Evolutionary conservation across 2,113 vertebrate species (phyloP).

Genomic region (Ailuropoda melanoleuca): DNA sequence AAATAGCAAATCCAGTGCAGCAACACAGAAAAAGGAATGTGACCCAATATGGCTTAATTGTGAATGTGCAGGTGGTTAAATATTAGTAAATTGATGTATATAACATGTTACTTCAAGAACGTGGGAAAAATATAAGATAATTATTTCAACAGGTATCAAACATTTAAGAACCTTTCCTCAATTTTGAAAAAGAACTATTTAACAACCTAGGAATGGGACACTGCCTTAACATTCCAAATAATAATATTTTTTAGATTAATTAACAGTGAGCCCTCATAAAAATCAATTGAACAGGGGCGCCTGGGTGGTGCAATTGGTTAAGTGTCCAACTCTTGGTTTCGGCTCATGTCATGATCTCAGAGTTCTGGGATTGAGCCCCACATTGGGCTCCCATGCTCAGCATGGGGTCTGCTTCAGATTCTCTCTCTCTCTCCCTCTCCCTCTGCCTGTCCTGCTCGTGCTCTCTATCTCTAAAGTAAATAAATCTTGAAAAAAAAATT

Average conservation of each 20-base stretch:
- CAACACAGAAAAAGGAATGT: not conserved
- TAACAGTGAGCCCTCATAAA: not conserved
- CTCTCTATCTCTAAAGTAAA: not conserved
- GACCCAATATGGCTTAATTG: not conserved
- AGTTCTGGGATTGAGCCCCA: not conserved
- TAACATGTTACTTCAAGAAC: not conserved
- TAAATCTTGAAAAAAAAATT: not conserved
- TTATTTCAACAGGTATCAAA: slow-evolving; percentile 5
- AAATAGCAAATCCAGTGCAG: not conserved
- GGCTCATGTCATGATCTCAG: not conserved
- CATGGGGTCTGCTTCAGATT: not conserved
- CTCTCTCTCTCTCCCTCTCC: not conserved
- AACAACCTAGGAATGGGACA: not conserved
- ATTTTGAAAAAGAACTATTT: not conserved
- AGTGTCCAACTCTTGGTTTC: not conserved
- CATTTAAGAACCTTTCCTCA: not conserved
- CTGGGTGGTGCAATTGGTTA: not conserved
- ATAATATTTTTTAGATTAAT: not conserved
- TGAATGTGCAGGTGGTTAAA: not conserved
- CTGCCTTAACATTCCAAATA: not conserved
- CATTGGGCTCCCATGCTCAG: not conserved
- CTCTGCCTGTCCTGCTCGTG: not conserved
- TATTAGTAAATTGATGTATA: not conserved
- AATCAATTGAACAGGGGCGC: not conserved
- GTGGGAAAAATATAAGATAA: not conserved